Percentiles rank a stretch among this genome's conserved stretches.
These are phyloP conservation scores for Zootermopsis nevadensis DNA, from an alignment of 2,888 invertebrate species.

Conservation along the genomic window DNA sequence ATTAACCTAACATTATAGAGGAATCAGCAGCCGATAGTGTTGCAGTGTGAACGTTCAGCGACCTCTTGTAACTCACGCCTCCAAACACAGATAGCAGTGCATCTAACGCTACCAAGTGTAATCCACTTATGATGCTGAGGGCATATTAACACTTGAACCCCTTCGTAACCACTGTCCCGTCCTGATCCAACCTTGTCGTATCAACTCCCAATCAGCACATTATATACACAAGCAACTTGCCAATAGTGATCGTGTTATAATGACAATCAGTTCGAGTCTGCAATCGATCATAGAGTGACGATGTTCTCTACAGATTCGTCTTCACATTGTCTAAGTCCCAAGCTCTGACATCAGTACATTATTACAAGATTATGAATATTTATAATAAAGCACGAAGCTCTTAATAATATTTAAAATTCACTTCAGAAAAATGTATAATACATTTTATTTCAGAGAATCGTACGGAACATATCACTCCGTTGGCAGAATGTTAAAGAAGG, in stretches of 20 bases:
- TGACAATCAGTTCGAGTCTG: not conserved
- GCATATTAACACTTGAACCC: slow-evolving; percentile 42
- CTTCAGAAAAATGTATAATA: too few relatives aligned
- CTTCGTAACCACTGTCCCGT: not conserved
- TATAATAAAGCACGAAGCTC: too few relatives aligned
- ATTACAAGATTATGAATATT: too few relatives aligned
- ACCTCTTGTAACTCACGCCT: slow-evolving; percentile 29
- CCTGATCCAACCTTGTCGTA: not conserved
- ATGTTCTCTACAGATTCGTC: not conserved
- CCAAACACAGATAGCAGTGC: slow-evolving; percentile 28
- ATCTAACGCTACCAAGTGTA: slow-evolving; percentile 18
- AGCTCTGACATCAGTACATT: too few relatives aligned
- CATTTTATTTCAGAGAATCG: too few relatives aligned
- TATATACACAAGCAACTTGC: not conserved
- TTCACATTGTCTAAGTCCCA: too few relatives aligned
- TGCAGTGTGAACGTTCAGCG: not conserved
- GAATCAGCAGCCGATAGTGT: not conserved
- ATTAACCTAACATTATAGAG: not conserved
- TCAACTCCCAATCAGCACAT: slow-evolving; percentile 28
- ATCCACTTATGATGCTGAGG: slow-evolving; percentile 44
- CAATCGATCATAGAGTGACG: too few relatives aligned
- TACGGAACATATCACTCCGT: too few relatives aligned
- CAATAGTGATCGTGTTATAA: not conserved
- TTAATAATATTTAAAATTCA: too few relatives aligned
- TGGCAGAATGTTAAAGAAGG: too few relatives aligned